Base-by-base conservation (phyloP, 1,140 invertebrate species). In the Popillia japonica region DNA sequence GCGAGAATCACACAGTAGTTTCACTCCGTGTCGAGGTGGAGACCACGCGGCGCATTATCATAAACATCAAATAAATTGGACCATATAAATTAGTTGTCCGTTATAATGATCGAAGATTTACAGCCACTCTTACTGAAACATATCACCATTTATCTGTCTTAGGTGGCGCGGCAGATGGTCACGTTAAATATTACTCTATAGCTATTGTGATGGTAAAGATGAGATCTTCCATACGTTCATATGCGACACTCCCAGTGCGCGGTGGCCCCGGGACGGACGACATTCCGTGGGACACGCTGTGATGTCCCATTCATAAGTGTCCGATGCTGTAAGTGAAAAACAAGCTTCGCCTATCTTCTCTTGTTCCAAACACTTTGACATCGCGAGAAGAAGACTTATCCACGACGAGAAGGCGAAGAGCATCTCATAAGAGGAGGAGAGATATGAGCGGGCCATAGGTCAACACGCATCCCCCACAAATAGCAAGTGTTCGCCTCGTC, bases 41-140 rank as follows among this genome's bases (percentile, higher is more conserved):
- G 80, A 82, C 78, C 82, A 80, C 79, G 81, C 80, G 79, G 81
- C 73, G 81, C 78, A 83, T 83, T 83, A 84, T 83, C 82, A 84
- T 82, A 84, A 83, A 81, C 81, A 83, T 81, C 80, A 82, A 83
- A 84, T 83, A 83, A 83, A 84, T 84, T 83, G 80, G 80, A 81
- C 40, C 81, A 78, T 79, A 84, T 83, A 83, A 84, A 84, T 84
- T 82, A 80, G 79, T 81, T 82, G 83, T 84, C 83, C 82, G 81
- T 80, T 81, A 81, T 83, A 82, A 83, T 83, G 81, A 82, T 75
- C 78, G 34, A 76, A 82, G 81, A 83, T 83, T 83, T 83, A 83
- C 82, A 82, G 80, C 80, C 72, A 48, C 74, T 76, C 72, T 79
- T 79, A 79, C 78, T 48, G 68, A 74, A 76, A 76, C 76, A 77